phyloP scores from a whole-genome alignment of 2,888 invertebrate species.

The Nematopogon swammerdamellus region DNA sequence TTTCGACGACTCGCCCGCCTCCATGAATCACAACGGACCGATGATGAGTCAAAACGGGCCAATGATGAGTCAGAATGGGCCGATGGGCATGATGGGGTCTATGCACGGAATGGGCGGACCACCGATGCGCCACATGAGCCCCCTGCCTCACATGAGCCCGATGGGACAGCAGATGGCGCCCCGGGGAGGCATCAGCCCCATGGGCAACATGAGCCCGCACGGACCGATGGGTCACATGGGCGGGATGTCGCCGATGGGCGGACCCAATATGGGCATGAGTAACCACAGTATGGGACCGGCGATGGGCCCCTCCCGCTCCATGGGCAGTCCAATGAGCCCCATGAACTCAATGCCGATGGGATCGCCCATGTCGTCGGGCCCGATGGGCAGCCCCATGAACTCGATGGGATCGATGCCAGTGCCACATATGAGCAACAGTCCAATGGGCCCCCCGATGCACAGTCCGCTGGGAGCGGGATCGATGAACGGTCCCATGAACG shows the following conservation, averaged over 20 bases:
- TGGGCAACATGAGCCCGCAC: constrained; percentile 66
- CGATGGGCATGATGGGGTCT: constrained; percentile 63
- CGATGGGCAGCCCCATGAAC: constrained; percentile 73
- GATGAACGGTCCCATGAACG: constrained; percentile 56
- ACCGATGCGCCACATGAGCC: constrained; percentile 65
- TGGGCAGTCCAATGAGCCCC: constrained; percentile 73
- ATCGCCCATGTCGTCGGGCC: constrained; percentile 66
- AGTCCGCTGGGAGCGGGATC: constrained; percentile 61
- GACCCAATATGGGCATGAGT: constrained; percentile 65
- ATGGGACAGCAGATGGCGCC: constrained; percentile 61
- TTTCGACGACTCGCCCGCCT: constrained; percentile 85
- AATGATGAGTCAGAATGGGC: constrained; percentile 66
- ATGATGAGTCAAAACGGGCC: constrained; percentile 62
- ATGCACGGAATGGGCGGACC: constrained; percentile 62
- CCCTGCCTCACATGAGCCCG: constrained; percentile 59
- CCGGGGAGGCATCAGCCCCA: constrained; percentile 62
- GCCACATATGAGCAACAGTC: constrained; percentile 65
- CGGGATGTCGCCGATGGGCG: constrained; percentile 68
- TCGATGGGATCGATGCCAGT: constrained; percentile 59
- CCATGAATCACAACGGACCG: constrained; percentile 56
- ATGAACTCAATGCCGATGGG: constrained; percentile 72
- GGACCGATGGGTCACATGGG: constrained; percentile 65
- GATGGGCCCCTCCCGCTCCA: constrained; percentile 53
- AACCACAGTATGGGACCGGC: constrained; percentile 62
- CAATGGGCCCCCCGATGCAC: constrained; percentile 75